Evolutionary conservation across 2,888 invertebrate species (phyloP).

Genomic region (Hemaris fuciformis): DNA sequence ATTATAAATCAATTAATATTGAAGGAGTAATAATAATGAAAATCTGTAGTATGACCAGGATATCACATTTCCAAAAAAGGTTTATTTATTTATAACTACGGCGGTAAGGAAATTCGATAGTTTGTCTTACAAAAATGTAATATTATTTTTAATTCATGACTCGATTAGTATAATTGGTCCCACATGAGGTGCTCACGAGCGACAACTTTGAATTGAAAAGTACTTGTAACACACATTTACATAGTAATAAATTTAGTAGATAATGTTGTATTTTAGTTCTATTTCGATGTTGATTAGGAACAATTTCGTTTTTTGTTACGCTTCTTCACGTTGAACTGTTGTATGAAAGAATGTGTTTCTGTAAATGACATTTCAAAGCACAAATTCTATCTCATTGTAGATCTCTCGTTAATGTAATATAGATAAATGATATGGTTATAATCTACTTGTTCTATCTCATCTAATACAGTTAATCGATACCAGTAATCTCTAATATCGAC

Average conservation of each 20-base stretch:
- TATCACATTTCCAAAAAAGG: too few relatives aligned
- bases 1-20: too few relatives aligned
- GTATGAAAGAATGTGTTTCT: neutral
- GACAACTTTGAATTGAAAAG: neutral
- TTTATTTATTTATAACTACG: too few relatives aligned
- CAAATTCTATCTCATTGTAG: slow-evolving; percentile 5
- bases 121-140: neutral
- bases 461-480: neutral
- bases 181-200: neutral
- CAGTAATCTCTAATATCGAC: neutral
- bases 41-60: too few relatives aligned
- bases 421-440: neutral
- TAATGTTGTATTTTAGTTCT: neutral
- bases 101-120: neutral
- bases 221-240: neutral
- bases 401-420: slow-evolving; percentile 8
- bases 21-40: too few relatives aligned
- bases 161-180: neutral
- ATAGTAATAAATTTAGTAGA: slow-evolving; percentile 5
- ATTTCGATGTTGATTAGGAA: neutral
- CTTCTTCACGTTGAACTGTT: neutral
- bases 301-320: neutral
- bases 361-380: slow-evolving; percentile 3
- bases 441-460: neutral
- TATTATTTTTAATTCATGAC: neutral